These are phyloP conservation scores for Cheilosia vulpina DNA, from an alignment of 2,888 invertebrate genomes.

Conservation along the genomic window DNA sequence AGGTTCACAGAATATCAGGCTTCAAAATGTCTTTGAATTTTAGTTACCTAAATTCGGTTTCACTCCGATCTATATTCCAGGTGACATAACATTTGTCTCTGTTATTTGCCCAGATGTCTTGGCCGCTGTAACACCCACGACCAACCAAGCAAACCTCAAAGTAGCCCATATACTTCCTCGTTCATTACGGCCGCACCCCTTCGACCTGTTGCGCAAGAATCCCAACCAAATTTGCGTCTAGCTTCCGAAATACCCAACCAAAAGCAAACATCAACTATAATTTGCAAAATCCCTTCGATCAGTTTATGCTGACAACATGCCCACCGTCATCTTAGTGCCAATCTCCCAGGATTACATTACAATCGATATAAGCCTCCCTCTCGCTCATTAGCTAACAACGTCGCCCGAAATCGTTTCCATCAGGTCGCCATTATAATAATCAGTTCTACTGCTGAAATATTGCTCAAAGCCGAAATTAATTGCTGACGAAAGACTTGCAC, in stretches of 20 bases:
- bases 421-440: constrained; percentile 34
- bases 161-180: background rate
- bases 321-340: constrained; percentile 57
- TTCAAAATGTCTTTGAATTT: too few relatives aligned
- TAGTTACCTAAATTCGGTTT: too few relatives aligned
- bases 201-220: background rate
- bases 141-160: background rate
- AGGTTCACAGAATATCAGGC: too few relatives aligned
- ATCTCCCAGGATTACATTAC: constrained; percentile 42
- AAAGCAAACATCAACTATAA: background rate
- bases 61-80: too few relatives aligned
- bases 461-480: constrained; percentile 64
- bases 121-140: background rate
- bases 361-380: constrained; percentile 1
- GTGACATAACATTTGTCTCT: too few relatives aligned
- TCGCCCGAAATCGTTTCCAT: constrained; percentile 26
- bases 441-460: constrained; percentile 44
- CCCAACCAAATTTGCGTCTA: background rate
- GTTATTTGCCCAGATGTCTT: background rate
- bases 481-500: constrained; percentile 66
- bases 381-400: constrained; percentile 37
- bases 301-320: constrained; percentile 41
- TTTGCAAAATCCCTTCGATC: constrained; percentile 25
- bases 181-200: background rate
- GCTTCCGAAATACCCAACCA: background rate